These are phyloP conservation scores for Neoscelio sp. DNA, from an alignment of 2,888 invertebrate genomes.

Conservation along the genomic window DNA sequence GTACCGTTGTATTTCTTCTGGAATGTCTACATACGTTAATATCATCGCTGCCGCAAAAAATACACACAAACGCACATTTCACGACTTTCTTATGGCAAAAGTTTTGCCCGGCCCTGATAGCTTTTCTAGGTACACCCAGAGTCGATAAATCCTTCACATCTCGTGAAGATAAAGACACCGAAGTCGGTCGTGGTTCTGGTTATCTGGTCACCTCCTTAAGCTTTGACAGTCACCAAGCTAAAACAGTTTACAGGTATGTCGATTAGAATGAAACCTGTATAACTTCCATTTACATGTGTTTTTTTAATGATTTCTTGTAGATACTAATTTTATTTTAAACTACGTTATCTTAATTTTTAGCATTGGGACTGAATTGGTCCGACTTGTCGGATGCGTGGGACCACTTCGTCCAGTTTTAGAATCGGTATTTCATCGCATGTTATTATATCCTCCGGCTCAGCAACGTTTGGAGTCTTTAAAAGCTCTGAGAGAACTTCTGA, in stretches of 20 bases:
- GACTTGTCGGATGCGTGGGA: constrained; percentile 94
- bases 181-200: constrained; percentile 87
- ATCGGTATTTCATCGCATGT: constrained; percentile 96
- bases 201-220: constrained; percentile 89
- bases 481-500: constrained; percentile 91
- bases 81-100: constrained; percentile 96
- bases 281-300: no score
- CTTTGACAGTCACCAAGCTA: constrained; percentile 93
- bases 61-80: constrained; percentile 93
- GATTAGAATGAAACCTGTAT: not conserved
- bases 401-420: constrained; percentile 95
- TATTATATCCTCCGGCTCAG: constrained; percentile 93
- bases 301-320: no score
- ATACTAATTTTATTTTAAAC: not conserved
- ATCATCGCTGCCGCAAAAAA: constrained; percentile 92
- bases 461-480: constrained; percentile 94
- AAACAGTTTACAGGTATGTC: constrained; percentile 92
- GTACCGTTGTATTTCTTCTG: constrained; percentile 90
- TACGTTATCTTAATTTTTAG: constrained; percentile 83
- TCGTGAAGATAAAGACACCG: constrained; percentile 84
- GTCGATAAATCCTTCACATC: constrained; percentile 92
- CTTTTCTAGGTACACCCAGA: constrained; percentile 94
- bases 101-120: constrained; percentile 94
- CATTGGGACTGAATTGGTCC: constrained; percentile 94
- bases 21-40: constrained; percentile 94